phyloP scores from a whole-genome alignment of 2,888 invertebrate species.

The Sthenelais limicola region DNA sequence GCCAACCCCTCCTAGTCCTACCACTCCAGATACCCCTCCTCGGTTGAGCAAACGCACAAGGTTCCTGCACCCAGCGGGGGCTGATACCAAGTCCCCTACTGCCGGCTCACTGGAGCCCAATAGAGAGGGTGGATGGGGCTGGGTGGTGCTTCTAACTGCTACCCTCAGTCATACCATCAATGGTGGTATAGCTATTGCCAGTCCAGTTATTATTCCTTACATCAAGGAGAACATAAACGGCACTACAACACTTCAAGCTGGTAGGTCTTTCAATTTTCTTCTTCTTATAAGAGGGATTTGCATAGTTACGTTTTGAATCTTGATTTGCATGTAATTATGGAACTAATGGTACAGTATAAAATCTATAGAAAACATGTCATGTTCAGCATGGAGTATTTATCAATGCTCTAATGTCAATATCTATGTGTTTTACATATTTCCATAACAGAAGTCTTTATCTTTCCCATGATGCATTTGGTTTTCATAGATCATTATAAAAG shows the following conservation, averaged over 20 bases:
- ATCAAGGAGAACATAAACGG: constrained; percentile 16
- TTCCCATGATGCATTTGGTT: too few relatives aligned
- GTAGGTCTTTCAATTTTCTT: too few relatives aligned
- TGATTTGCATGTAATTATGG: too few relatives aligned
- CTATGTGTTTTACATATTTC: too few relatives aligned
- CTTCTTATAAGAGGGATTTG: too few relatives aligned
- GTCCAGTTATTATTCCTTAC: constrained; percentile 5
- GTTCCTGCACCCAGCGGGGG: constrained; percentile 16
- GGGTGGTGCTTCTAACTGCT: constrained; percentile 15
- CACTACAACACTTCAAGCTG: constrained; percentile 14
- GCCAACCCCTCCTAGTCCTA: constrained; percentile 14
- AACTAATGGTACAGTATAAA: too few relatives aligned
- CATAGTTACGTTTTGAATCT: too few relatives aligned
- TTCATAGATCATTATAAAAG: too few relatives aligned
- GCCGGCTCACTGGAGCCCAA: constrained; percentile 25
- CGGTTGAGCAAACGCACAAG: neutral
- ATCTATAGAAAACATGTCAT: too few relatives aligned
- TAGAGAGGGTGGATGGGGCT: constrained; percentile 28
- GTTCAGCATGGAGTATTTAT: too few relatives aligned
- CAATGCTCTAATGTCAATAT: too few relatives aligned
- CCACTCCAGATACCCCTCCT: neutral
- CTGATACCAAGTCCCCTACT: constrained; percentile 24
- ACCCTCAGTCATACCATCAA: constrained; percentile 13
- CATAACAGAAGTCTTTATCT: too few relatives aligned
- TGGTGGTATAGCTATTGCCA: constrained; percentile 18